phyloP scores from a whole-genome alignment of 2,113 vertebrate genomes.

The Passerina amoena region DNA sequence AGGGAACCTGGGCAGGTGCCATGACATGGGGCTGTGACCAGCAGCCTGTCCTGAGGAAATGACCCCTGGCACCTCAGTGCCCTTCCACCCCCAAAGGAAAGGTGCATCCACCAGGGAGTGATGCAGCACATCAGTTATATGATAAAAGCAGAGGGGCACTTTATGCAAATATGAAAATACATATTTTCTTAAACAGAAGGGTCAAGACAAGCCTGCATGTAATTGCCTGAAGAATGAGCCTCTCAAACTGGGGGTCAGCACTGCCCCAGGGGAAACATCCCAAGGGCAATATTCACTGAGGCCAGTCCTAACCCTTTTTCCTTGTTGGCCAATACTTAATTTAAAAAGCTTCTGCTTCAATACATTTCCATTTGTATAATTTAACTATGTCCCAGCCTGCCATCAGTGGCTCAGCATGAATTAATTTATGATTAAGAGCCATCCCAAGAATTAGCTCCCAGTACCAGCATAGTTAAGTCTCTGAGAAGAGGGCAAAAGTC shows the following conservation, averaged over 20 bases:
- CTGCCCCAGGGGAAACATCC: background rate
- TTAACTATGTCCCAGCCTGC: background rate
- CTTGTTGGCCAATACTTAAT: background rate
- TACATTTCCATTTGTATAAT: background rate
- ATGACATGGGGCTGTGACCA: background rate
- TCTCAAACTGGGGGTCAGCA: background rate
- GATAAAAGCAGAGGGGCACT: background rate
- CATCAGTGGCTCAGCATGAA: background rate
- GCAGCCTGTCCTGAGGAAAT: background rate
- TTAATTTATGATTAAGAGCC: background rate
- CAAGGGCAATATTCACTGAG: accelerated
- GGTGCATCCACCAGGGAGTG: background rate
- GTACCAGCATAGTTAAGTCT: background rate
- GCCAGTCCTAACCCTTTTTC: background rate
- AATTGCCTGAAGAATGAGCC: background rate
- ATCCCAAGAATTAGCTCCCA: background rate
- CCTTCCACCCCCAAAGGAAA: background rate
- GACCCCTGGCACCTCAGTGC: accelerated
- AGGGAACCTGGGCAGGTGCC: background rate
- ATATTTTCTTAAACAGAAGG: background rate
- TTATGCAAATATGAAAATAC: background rate
- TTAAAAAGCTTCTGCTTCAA: slow-evolving; percentile 2
- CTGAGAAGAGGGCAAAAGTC: background rate
- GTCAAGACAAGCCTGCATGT: background rate
- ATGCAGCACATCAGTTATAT: background rate